Conservation (phyloP, 2,113 vertebrate genomes). For the Hippocampus comes region DNA sequence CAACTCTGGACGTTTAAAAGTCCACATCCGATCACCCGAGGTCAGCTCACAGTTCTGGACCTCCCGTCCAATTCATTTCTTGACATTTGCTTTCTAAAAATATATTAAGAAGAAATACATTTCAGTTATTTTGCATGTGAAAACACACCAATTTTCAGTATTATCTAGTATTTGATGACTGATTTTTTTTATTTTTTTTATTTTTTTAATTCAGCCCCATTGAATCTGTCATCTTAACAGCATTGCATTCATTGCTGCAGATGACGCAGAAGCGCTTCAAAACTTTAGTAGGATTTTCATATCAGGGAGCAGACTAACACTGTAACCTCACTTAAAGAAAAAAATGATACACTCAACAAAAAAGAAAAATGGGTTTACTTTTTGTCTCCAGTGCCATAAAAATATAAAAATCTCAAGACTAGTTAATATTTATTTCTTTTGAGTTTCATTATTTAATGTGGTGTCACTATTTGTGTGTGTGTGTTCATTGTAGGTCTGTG, state of each 20-base stretch:
- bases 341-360: too few species aligned
- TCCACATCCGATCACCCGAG: slow-evolving; percentile 79
- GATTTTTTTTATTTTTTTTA: too few species aligned
- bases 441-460: not conserved
- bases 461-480: not conserved
- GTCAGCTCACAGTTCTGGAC: slow-evolving; percentile 53
- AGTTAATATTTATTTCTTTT: not conserved
- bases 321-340: too few species aligned
- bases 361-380: too few species aligned
- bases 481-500: slow-evolving; percentile 67
- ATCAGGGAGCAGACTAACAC: too few species aligned
- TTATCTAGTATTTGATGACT: too few species aligned
- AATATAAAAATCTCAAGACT: not conserved
- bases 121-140: too few species aligned
- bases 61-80: not conserved
- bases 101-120: too few species aligned
- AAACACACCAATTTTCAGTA: too few species aligned
- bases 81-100: too few species aligned
- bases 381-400: not conserved
- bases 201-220: not conserved
- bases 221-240: not conserved
- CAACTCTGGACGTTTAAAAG: slow-evolving; percentile 78
- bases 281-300: too few species aligned
- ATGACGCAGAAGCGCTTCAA: too few species aligned
- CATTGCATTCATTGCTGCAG: not conserved